These are phyloP conservation scores for Cotesia chilonis DNA, from an alignment of 1,140 invertebrate genomes.

Conservation along the genomic window DNA sequence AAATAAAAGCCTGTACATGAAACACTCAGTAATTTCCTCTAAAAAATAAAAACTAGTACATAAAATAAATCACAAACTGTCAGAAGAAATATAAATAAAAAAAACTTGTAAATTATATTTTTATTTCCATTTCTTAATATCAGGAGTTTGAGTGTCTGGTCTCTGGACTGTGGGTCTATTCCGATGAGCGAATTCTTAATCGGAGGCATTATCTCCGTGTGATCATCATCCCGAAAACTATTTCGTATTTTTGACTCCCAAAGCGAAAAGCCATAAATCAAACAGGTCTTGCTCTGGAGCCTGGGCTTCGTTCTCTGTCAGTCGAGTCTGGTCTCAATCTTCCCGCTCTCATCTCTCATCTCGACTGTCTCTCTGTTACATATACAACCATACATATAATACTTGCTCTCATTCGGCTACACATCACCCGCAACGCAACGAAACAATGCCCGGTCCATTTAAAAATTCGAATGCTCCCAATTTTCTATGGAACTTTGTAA, in stretches of 20 bases:
- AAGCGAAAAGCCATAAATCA: conserved; percentile 67
- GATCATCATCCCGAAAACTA: conserved; percentile 66
- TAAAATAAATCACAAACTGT: no score
- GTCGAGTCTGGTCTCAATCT: conserved; percentile 37
- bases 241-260: conserved; percentile 65
- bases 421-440: conserved; percentile 28
- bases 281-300: conserved; percentile 34
- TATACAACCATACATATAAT: not conserved
- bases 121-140: conserved; percentile 28
- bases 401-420: conserved; percentile 2
- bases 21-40: no score
- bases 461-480: conserved; percentile 62
- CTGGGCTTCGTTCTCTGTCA: no score
- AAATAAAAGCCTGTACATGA: no score
- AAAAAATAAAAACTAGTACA: no score
- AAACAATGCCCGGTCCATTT: conserved; percentile 40
- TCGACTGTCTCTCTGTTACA: conserved; percentile 31
- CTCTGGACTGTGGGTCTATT: not conserved
- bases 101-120: no score
- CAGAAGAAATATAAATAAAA: no score
- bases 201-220: conserved; percentile 63
- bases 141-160: conserved; percentile 43
- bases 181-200: conserved; percentile 61
- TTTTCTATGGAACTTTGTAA: conserved; percentile 66
- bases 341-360: conserved; percentile 4